Evolutionary conservation across 2,797 vertebrate genomes (phyloP), one percentile per base, ranked within the genome.

Genomic region (Cottoperca gobio): DNA sequence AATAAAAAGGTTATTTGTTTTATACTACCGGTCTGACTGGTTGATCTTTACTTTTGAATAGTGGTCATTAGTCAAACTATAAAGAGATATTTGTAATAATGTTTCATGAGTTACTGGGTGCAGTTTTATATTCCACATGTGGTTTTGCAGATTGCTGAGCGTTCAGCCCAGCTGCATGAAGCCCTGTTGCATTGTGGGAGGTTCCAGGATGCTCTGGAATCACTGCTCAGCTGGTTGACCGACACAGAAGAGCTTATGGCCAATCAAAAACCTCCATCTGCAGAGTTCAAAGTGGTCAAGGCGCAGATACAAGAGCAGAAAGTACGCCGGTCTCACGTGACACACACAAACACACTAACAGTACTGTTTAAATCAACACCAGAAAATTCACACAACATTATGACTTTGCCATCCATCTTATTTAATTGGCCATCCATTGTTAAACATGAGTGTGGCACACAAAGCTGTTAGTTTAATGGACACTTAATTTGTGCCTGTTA

Each of bases 271-370:
- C 96, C 97, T 52, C 97, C 97, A 0, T 99, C 97, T 24, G 98
- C 98, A 0, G 98, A 99, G 89, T 99, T 96, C 92, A 99, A 99
- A 95, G 98, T 99, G 62, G 97, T 99, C 71, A 99, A 99, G 90
- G 98, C 98, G 53, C 98, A 99, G 92, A 99, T 99, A 91, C 98
- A 99, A 87, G 98, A 99, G 86, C 98, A 99, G 88, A 99, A 98
- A 94, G 98, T 99, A 93, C 94, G 93, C 84, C 1, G 7, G n/a
- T 26, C 3, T 48, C 46, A 50, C 17, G 54, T 11, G 12, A 65
- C 54, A 59, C 39, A 35, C 43, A 35, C 53, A 48, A 16, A 67
- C 35, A 75, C 54, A 60, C 11, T 53, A 28, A 19, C 17, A 21
- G 42, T 46, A 77, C 66, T 73, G 6, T 66, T 73, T 76, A 42